Conservation (phyloP, 2,888 invertebrate genomes). For the Andrena marginata region DNA sequence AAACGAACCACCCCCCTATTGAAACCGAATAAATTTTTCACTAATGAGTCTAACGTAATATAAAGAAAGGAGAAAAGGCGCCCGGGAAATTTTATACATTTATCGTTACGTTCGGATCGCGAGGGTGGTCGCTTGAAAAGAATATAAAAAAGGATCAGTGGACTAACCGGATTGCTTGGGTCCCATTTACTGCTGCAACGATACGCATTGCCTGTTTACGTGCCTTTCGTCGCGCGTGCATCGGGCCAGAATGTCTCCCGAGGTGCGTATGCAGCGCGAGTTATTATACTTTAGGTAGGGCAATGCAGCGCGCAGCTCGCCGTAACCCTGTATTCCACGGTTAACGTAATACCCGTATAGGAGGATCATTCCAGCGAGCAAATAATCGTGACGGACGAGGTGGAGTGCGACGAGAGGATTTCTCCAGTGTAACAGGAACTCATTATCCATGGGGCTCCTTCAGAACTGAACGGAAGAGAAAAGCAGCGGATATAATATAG, state of each 20-base stretch:
- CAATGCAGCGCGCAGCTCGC: neutral
- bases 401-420: neutral
- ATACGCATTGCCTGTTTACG: constrained; percentile 58
- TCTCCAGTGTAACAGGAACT: neutral
- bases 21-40: neutral
- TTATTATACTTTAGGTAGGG: constrained; percentile 63
- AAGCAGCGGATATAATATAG: neutral
- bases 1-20: neutral
- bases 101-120: neutral
- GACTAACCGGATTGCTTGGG: constrained; percentile 61
- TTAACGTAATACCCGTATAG: neutral
- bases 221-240: constrained; percentile 41
- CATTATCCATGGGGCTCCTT: neutral
- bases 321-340: constrained; percentile 1
- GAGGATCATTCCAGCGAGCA: neutral
- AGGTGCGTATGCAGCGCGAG: constrained; percentile 50
- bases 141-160: neutral
- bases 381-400: neutral
- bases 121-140: constrained; percentile 11
- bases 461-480: neutral
- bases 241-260: constrained; percentile 29
- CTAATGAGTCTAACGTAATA: neutral
- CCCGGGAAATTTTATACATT: neutral
- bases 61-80: neutral
- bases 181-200: constrained; percentile 55